Base-by-base conservation (phyloP, 2,888 invertebrate species). In the Celastrina argiolus region DNA sequence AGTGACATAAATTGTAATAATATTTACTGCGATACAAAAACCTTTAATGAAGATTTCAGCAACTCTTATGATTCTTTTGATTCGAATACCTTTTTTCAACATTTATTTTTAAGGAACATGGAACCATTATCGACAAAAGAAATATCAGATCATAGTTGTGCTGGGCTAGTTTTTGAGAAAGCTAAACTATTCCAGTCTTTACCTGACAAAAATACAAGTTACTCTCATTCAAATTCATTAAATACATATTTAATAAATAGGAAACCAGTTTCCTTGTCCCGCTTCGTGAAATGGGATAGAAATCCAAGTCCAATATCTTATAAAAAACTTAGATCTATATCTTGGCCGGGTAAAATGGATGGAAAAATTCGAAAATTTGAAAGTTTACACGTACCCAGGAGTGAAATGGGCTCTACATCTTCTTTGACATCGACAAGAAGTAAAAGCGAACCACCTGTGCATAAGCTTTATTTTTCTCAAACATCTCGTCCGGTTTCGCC, bases 221-320 rank as follows among this genome's bases (percentile, higher is more conserved):
- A 59, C 14, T 42, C 42, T 28, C 59, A 66, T 36, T 93, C 94
- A 68, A 94, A 94, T 66, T 92, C 93, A 8, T 80, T 94, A 70
- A 94, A 93, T 76, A 90, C 94, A 39, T 96, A 95, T 77, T 86
- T 95, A 51, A 91, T 93, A 56, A 92, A 94, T 74, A 94, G 94
- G 70, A 94, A 93, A 76, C 95, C 96, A 5, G 95, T 96, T 0
- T 93, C 94, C 1, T 92, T 94, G 72, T 96, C 95, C 1, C 94
- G 94, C 74, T 96, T 96, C 80, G 93, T 93, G 75, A 92, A 92
- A 74, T 92, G 94, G 87, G 95, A 95, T 74, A 91, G 90, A 69
- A 80, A 79, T 76, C 83, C 78, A 68, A 94, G 88, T 78, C 93
- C 86, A 68, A 81, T 77, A 12, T 76, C 90, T 71, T 87, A 92